Conservation (phyloP, 2,888 invertebrate species). For the Nephrotoma flavescens region DNA sequence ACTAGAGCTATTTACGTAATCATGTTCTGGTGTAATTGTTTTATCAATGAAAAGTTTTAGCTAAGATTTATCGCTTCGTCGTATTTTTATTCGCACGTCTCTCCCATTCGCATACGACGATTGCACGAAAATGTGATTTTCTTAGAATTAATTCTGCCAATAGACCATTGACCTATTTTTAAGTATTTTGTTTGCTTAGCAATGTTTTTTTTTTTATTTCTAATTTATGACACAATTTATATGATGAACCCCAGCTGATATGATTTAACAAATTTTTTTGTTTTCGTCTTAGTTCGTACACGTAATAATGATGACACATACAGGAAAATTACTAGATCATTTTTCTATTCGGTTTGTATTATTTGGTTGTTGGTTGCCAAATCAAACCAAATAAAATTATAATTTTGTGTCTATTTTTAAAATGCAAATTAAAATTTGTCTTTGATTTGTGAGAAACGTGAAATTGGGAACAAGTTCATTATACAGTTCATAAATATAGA, state of each 20-base stretch:
- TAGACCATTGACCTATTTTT: background rate
- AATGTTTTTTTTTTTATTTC: background rate
- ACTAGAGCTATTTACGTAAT: background rate
- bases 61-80: background rate
- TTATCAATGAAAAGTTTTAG: background rate
- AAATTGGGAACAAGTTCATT: background rate
- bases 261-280: background rate
- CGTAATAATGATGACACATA: background rate
- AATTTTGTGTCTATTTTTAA: background rate
- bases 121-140: background rate
- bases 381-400: background rate
- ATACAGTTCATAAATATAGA: background rate
- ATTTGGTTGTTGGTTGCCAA: background rate
- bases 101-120: background rate
- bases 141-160: background rate
- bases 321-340: background rate
- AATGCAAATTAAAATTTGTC: background rate
- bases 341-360: background rate
- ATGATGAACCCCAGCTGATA: background rate
- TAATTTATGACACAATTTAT: background rate
- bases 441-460: background rate
- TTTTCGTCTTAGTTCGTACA: background rate
- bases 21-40: background rate
- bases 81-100: background rate
- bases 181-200: background rate